Evolutionary conservation across 2,113 vertebrate genomes (phyloP).

Genomic region (Neotragus pygmaeus): DNA sequence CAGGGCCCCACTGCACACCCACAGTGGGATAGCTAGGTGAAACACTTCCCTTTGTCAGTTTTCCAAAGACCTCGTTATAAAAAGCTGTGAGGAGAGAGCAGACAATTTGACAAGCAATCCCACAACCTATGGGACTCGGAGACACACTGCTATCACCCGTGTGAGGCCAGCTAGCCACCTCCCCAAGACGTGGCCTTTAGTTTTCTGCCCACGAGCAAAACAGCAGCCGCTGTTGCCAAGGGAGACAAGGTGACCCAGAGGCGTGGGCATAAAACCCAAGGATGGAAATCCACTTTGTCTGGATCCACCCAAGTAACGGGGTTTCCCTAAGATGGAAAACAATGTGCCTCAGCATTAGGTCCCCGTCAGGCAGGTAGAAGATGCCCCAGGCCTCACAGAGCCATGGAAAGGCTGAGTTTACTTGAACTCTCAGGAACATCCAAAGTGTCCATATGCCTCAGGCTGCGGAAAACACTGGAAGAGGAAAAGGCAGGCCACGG

Average conservation of each 20-base stretch:
- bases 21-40: neutral
- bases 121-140: neutral
- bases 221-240: slow-evolving; percentile 50
- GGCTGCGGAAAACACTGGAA: neutral
- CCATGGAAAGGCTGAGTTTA: neutral
- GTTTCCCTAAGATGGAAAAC: neutral
- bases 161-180: neutral
- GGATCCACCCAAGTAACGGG: slow-evolving; percentile 8
- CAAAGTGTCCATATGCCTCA: neutral
- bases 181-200: slow-evolving; percentile 41
- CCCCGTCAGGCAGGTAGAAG: neutral
- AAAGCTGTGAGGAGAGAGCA: neutral
- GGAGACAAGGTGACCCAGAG: slow-evolving; percentile 55
- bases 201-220: slow-evolving; percentile 48
- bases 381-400: neutral
- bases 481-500: neutral
- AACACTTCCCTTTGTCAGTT: neutral
- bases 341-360: neutral
- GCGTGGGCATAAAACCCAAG: slow-evolving; percentile 42
- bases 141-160: neutral
- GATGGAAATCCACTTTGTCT: slow-evolving; percentile 54
- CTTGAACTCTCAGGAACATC: neutral
- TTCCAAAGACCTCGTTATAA: neutral
- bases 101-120: neutral
- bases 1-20: neutral